Evolutionary conservation across 2,797 vertebrate genomes (phyloP).

Genomic region (Acrocephalus scirpaceus): DNA sequence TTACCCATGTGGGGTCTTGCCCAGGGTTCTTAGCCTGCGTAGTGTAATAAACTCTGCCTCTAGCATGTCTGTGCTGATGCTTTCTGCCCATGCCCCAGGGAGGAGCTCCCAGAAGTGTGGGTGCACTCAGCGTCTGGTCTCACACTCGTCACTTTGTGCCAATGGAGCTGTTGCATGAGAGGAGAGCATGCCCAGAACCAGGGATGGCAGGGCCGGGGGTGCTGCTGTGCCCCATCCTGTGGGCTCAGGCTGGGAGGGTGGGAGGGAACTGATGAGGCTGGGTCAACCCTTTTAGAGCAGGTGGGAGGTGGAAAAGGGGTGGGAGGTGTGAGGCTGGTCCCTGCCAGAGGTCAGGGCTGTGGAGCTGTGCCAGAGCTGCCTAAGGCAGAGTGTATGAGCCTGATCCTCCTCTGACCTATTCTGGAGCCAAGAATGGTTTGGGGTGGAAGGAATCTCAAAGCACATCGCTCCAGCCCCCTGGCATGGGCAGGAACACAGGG

Average conservation of each 20-base stretch:
- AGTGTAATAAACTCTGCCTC: slow-evolving; percentile 92
- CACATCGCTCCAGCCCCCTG: accelerated
- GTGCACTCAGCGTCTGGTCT: background rate
- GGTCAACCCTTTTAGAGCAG: accelerated
- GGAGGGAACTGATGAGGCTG: background rate
- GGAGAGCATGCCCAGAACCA: accelerated
- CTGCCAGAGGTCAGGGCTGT: accelerated
- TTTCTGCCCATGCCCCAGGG: slow-evolving; percentile 73
- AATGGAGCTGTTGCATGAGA: accelerated
- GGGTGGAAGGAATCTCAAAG: background rate
- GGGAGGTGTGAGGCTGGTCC: too few relatives aligned
- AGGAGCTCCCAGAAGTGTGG: accelerated
- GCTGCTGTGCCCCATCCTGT: background rate
- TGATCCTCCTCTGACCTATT: background rate
- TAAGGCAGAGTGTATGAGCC: accelerated
- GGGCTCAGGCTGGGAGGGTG: background rate
- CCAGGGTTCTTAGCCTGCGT: slow-evolving; percentile 84
- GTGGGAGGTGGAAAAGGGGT: background rate
- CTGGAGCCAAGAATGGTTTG: accelerated
- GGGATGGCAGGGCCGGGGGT: accelerated
- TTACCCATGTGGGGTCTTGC: slow-evolving; percentile 71
- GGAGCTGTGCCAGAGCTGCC: accelerated
- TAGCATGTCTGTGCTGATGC: slow-evolving; percentile 90
- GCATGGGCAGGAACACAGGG: accelerated
- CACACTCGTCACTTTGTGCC: accelerated